Conservation (phyloP, 1,140 invertebrate species). For the Cecropterus lyciades region DNA sequence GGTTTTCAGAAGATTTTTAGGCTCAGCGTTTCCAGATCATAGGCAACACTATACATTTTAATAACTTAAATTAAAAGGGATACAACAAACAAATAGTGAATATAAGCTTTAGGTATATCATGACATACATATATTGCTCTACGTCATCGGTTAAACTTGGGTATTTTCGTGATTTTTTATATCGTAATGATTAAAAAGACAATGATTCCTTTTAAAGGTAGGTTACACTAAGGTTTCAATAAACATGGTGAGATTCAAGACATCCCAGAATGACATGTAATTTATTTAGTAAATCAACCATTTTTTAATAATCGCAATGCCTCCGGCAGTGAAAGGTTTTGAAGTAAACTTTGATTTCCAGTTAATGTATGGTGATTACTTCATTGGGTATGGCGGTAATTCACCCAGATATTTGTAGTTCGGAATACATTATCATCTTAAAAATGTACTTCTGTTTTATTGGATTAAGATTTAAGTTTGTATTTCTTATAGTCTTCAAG, state of each 20-base stretch:
- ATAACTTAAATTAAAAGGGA: too few species aligned
- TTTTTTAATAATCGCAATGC: constrained; percentile 44
- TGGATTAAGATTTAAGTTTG: too few species aligned
- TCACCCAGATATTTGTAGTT: constrained; percentile 1
- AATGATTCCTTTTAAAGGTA: constrained; percentile 25
- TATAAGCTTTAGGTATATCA: too few species aligned
- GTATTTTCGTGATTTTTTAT: too few species aligned
- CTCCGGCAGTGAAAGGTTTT: constrained; percentile 43
- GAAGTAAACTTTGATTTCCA: constrained; percentile 12
- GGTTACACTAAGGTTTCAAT: constrained; percentile 10
- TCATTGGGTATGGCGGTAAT: constrained; percentile 22
- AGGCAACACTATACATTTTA: too few species aligned
- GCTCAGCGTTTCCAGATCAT: too few species aligned
- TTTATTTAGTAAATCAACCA: constrained; percentile 51
- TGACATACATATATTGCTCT: too few species aligned
- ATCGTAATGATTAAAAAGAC: neutral
- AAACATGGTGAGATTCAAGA: constrained; percentile 30
- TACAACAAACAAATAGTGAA: too few species aligned
- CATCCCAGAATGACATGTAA: constrained; percentile 34
- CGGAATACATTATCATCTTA: neutral
- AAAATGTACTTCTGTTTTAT: too few species aligned
- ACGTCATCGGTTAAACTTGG: too few species aligned
- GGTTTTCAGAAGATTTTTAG: too few species aligned
- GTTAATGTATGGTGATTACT: constrained; percentile 37
- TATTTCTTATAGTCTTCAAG: too few species aligned